Conservation (phyloP, 2,888 invertebrate genomes). For the Nemotelus pantherinus region DNA sequence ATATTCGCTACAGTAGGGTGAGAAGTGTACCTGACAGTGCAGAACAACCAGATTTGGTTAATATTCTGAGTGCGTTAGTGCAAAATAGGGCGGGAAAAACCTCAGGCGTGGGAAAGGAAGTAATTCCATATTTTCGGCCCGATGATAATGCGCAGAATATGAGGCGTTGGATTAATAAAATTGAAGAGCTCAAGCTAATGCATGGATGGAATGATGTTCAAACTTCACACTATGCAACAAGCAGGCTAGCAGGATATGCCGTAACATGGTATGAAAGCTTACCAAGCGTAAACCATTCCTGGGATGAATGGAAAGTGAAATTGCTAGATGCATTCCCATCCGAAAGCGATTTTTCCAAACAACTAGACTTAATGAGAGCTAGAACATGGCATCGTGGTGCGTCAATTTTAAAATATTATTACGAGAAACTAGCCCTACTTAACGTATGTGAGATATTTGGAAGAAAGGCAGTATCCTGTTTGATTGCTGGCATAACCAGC, state of each 20-base stretch:
- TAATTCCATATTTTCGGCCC: conserved; percentile 45
- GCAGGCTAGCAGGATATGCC: conserved; percentile 33
- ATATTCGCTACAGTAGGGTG: too few species aligned
- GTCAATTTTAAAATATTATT: conserved; percentile 39
- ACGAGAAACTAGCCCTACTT: conserved; percentile 46
- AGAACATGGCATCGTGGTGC: conserved; percentile 30
- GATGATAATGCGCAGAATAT: conserved; percentile 42
- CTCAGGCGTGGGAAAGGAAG: background rate
- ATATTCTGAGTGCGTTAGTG: too few species aligned
- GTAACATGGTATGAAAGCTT: conserved; percentile 44
- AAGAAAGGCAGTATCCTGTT: conserved; percentile 40
- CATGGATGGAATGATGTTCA: conserved; percentile 43
- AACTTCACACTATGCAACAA: conserved; percentile 41
- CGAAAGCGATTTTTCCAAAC: conserved; percentile 34
- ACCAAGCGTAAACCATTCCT: conserved; percentile 41
- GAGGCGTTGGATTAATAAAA: background rate
- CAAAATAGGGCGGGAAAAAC: too few species aligned
- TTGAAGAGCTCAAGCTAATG: conserved; percentile 45
- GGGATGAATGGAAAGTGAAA: conserved; percentile 46
- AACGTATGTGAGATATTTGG: conserved; percentile 33
- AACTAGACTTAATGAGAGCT: conserved; percentile 36
- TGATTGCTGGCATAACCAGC: conserved; percentile 45
- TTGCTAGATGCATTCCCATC: too few species aligned
- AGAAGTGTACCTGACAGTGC: too few species aligned
- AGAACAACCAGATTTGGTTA: too few species aligned